Percentiles rank a stretch among this genome's conserved stretches.
phyloP scores from a whole-genome alignment of 2,888 invertebrate genomes.

The Tetranychus piercei region DNA sequence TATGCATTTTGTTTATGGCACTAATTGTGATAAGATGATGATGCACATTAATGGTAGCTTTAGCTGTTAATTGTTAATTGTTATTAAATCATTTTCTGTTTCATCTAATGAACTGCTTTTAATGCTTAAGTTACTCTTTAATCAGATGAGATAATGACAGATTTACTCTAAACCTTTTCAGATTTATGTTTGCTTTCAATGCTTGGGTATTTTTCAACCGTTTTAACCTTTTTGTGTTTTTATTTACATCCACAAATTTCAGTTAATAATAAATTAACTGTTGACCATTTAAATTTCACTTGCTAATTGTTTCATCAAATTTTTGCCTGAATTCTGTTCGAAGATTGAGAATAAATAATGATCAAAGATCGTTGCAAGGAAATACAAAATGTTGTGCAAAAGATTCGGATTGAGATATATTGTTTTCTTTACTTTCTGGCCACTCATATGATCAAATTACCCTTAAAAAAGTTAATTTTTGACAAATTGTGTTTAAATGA shows the following conservation, averaged over 20 bases:
- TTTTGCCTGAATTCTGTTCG: too few relatives aligned
- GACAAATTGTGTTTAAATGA: not conserved
- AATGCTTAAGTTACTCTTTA: not conserved
- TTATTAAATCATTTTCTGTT: not conserved
- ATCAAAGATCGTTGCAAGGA: not conserved
- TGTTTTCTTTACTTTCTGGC: not conserved
- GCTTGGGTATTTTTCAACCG: not conserved
- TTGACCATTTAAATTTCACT: not conserved
- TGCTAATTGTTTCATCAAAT: not conserved
- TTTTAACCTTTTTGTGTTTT: not conserved
- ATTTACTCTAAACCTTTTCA: not conserved
- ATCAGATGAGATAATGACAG: not conserved
- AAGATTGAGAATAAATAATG: not conserved
- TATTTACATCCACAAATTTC: not conserved
- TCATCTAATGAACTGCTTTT: not conserved
- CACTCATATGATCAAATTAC: not conserved
- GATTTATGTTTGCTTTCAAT: not conserved
- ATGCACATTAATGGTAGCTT: not conserved
- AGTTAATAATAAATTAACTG: too few relatives aligned
- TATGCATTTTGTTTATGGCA: not conserved
- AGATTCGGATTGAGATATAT: not conserved
- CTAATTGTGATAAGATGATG: not conserved
- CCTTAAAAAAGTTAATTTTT: not conserved
- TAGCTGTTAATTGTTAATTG: not conserved
- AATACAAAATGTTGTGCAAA: not conserved